Evolutionary conservation across 2,113 vertebrate species (phyloP).

Genomic region (Larimichthys crocea): DNA sequence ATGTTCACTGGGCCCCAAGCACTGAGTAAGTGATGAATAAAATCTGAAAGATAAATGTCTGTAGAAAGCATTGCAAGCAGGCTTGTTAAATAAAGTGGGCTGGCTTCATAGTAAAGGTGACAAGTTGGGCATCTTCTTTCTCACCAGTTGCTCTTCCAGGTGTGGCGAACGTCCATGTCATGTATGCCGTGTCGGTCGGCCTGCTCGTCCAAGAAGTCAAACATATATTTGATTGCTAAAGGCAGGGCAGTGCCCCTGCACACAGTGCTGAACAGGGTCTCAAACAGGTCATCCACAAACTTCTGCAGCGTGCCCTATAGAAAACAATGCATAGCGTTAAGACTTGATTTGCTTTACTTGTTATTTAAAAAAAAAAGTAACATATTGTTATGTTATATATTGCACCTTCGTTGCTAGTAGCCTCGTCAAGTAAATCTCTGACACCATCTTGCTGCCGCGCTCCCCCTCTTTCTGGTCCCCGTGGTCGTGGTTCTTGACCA

Average conservation of each 20-base stretch:
- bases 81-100: not conserved
- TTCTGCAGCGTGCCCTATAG: conserved; percentile 94
- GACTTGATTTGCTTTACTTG: not conserved
- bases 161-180: conserved; percentile 94
- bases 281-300: conserved; percentile 96
- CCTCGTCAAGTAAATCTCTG: conserved; percentile 95
- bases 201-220: conserved; percentile 97
- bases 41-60: not conserved
- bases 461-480: conserved; percentile 97
- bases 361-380: too few species aligned
- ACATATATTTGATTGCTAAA: conserved; percentile 97
- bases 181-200: conserved; percentile 93
- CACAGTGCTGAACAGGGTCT: conserved; percentile 96
- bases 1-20: not conserved
- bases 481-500: conserved; percentile 96
- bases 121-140: conserved; percentile 10
- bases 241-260: conserved; percentile 94
- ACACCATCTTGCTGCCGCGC: conserved; percentile 97
- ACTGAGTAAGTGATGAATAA: not conserved
- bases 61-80: too few species aligned
- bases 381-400: too few species aligned
- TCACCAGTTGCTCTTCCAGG: conserved; percentile 99
- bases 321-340: not conserved
- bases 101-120: not conserved
- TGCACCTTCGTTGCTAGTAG: conserved; percentile 95